Conservation (phyloP, 2,113 vertebrate genomes). For the Setophaga coronata region DNA sequence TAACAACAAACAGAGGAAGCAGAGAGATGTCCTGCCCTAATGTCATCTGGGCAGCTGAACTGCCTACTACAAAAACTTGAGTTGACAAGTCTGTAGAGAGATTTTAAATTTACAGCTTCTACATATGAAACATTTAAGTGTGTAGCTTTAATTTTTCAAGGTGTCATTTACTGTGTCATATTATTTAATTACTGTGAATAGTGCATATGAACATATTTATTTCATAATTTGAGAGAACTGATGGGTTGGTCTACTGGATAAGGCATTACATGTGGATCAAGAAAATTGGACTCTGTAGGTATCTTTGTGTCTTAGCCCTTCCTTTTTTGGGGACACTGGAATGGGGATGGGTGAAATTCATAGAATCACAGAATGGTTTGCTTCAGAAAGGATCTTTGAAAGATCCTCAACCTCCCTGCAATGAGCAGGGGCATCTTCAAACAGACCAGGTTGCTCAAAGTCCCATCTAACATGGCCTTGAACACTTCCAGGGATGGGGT, state of each 20-base stretch:
- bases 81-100: background rate
- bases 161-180: background rate
- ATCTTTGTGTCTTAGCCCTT: background rate
- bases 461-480: background rate
- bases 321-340: background rate
- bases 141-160: background rate
- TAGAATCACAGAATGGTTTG: background rate
- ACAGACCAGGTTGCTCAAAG: background rate
- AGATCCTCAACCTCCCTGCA: background rate
- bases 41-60: background rate
- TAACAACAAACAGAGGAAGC: background rate
- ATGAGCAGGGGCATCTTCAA: background rate
- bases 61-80: background rate
- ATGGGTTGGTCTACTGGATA: background rate
- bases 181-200: background rate
- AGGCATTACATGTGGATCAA: background rate
- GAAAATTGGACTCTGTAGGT: background rate
- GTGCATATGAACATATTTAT: background rate
- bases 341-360: background rate
- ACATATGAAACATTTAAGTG: background rate
- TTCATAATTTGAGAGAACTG: background rate
- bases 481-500: background rate
- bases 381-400: background rate
- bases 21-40: background rate
- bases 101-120: background rate